Evolutionary conservation across 1,140 invertebrate species (phyloP).

Genomic region (Cotesia glomerata): DNA sequence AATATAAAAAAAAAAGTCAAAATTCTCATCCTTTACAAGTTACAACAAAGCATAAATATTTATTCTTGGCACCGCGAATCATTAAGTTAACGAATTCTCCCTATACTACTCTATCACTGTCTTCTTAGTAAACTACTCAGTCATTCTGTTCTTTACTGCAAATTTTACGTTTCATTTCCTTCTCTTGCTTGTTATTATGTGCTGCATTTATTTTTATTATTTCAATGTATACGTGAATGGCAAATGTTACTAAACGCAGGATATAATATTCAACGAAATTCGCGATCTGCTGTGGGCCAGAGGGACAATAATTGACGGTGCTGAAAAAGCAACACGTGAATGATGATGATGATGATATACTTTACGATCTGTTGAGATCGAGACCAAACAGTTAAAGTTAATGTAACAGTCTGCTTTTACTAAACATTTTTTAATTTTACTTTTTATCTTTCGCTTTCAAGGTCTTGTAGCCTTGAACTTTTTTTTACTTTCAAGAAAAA

Average conservation of each 20-base stretch:
- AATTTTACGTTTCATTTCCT: neutral
- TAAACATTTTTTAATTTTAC: constrained; percentile 1
- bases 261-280: neutral
- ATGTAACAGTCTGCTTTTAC: neutral
- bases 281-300: neutral
- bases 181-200: neutral
- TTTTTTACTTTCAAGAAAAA: no score
- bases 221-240: neutral
- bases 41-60: constrained; percentile 23
- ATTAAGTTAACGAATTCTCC: constrained; percentile 9
- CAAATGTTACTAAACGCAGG: no score
- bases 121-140: neutral
- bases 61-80: constrained; percentile 24
- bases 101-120: neutral
- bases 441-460: neutral
- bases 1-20: neutral
- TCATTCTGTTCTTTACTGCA: neutral
- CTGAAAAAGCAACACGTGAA: constrained; percentile 21
- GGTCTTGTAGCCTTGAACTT: no score
- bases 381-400: neutral
- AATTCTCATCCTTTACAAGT: neutral
- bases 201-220: neutral
- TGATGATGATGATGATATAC: constrained; percentile 14
- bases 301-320: neutral
- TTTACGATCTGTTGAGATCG: constrained; percentile 13